Percentiles rank a stretch among this genome's conserved stretches.
phyloP scores from a whole-genome alignment of 2,113 vertebrate species.

The Triplophysa dalaica region DNA sequence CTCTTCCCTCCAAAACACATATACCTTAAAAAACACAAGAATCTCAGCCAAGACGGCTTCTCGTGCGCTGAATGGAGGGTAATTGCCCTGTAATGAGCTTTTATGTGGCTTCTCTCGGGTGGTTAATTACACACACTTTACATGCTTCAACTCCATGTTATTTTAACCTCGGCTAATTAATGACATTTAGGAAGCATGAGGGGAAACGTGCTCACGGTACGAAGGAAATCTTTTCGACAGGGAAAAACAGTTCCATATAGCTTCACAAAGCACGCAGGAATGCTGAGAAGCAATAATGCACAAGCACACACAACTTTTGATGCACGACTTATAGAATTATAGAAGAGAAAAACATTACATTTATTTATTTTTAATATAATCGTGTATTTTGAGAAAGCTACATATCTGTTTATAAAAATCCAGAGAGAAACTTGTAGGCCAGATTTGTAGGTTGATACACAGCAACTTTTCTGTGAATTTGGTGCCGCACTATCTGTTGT shows the following conservation, averaged over 20 bases:
- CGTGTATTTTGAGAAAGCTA: too few species aligned
- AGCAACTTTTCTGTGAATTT: too few species aligned
- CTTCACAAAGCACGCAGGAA: too few species aligned
- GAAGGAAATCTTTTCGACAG: slow-evolving; percentile 55
- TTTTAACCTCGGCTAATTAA: slow-evolving; percentile 77
- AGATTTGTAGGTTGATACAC: too few species aligned
- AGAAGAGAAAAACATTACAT: too few species aligned
- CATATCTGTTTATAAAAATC: too few species aligned
- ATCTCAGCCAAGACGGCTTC: slow-evolving; percentile 69
- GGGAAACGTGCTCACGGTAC: slow-evolving; percentile 57
- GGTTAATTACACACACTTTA: slow-evolving; percentile 80
- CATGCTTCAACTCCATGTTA: slow-evolving; percentile 74
- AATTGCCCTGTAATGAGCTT: slow-evolving; percentile 79
- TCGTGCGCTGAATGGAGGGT: slow-evolving; percentile 71
- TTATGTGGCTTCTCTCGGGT: slow-evolving; percentile 78
- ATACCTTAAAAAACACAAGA: slow-evolving; percentile 73
- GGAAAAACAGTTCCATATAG: slow-evolving; percentile 45
- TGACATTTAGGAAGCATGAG: slow-evolving; percentile 67
- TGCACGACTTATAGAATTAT: too few species aligned
- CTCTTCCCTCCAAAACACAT: slow-evolving; percentile 61
- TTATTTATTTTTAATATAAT: too few species aligned
- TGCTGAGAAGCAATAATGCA: too few species aligned
- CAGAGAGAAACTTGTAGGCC: too few species aligned
- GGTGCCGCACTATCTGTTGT: too few species aligned
- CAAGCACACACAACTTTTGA: too few species aligned